These are phyloP conservation scores for Zaprionus camerounensis DNA, from an alignment of 1,140 invertebrate genomes.

Conservation along the genomic window DNA sequence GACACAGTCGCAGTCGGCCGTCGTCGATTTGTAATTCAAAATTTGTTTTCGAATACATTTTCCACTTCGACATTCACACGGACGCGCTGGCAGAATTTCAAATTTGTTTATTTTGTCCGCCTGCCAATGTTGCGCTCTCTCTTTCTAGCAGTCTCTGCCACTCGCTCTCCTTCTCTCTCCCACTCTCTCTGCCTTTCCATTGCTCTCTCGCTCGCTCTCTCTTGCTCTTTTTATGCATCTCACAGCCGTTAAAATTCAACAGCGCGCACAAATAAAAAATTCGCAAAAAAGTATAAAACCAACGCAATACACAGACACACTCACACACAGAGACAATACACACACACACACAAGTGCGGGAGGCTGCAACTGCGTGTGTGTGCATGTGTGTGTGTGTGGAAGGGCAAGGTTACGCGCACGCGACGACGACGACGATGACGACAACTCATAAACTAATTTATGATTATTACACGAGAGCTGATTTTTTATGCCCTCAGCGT, in stretches of 20 bases:
- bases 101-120: slow-evolving; percentile 57
- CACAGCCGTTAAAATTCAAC: slow-evolving; percentile 76
- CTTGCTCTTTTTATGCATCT: slow-evolving; percentile 66
- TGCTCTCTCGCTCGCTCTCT: slow-evolving; percentile 18
- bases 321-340: neutral
- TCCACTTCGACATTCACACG: slow-evolving; percentile 65
- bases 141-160: neutral
- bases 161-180: neutral
- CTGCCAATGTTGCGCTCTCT: slow-evolving; percentile 17
- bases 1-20: slow-evolving; percentile 14
- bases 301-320: slow-evolving; percentile 18
- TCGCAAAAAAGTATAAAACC: slow-evolving; percentile 23
- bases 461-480: slow-evolving; percentile 82
- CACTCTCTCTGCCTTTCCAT: neutral
- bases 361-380: slow-evolving; percentile 21
- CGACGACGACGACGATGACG: slow-evolving; percentile 60
- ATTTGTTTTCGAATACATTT: slow-evolving; percentile 82
- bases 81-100: slow-evolving; percentile 68
- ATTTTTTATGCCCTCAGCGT: slow-evolving; percentile 72
- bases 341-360: neutral
- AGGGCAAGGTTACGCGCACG: slow-evolving; percentile 81
- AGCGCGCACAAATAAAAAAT: slow-evolving; percentile 62
- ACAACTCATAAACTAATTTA: slow-evolving; percentile 83
- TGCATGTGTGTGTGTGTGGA: slow-evolving; percentile 40
- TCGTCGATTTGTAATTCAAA: slow-evolving; percentile 82